Evolutionary conservation across 2,113 vertebrate genomes (phyloP), one percentile per base, ranked within the genome.

Genomic region (Morone chrysops): DNA sequence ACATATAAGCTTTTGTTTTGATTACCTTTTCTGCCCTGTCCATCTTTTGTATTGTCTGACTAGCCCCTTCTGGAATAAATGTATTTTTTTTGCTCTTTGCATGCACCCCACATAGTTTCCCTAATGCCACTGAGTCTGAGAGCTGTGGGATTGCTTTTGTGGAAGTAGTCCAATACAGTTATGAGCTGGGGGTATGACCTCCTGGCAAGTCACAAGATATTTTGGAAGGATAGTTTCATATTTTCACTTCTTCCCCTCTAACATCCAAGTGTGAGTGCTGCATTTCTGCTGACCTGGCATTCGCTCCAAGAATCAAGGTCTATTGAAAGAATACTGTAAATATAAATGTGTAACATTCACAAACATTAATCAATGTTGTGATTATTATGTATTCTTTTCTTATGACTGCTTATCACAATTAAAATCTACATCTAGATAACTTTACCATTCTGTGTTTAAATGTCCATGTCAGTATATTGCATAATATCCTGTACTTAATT

Each of bases 91-190:
- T 75, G 9, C 31, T 63, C 40, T 83, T 60, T 70, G n/a, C 75
- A 82, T 79, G 61, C 83, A 25, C 47, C 41, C 36, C 66, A 51
- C 72, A 83, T 72, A 62, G 40, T 70, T 18, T 56, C 31, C 54
- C 31, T 75, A 79, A 75, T 75, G 70, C 53, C 41, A 6, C 41
- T 20, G 67, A 57, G 60, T 73, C 72, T 80, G 57, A 80, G 63
- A 76, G 56, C 57, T 31, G 66, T 48, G 43, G 45, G 70, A 83
- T 66, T 48, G 73, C 83, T 88, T 86, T 81, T 7, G 17, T 81
- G 80, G 79, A 87, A 73, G 57, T 67, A 40, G 25, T 78, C 69
- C 63, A 83, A 70, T 66, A 70, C 41, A 6, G 51, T 75, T 68
- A 59, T 4, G 22, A 70, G 72, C 69, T 50, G 67, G 47, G n/a